These are phyloP conservation scores for Dinomys branickii DNA, from an alignment of 2,113 vertebrate genomes.

Conservation along the genomic window DNA sequence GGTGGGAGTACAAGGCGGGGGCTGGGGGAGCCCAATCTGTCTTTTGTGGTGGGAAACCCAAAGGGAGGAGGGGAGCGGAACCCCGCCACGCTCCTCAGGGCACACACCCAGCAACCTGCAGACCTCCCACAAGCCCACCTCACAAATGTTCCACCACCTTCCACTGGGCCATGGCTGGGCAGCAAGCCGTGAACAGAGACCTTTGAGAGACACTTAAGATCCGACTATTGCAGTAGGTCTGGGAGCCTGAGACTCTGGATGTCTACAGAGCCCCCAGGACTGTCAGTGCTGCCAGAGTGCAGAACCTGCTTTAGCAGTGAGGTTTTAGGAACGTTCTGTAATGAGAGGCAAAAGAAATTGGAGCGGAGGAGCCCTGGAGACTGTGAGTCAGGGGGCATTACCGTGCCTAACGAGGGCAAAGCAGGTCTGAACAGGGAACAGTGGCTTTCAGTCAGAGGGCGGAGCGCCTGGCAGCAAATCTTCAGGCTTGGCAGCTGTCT, in stretches of 20 bases:
- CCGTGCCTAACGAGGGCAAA: neutral
- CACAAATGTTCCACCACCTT: neutral
- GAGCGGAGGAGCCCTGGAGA: neutral
- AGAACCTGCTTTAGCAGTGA: neutral
- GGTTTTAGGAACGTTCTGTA: neutral
- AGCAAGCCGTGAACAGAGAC: neutral
- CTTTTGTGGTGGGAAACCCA: neutral
- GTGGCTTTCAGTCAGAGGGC: neutral
- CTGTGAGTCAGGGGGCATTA: neutral
- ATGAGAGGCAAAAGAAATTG: neutral
- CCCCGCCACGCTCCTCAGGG: neutral
- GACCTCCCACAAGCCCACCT: rapidly evolving
- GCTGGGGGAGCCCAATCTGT: no score
- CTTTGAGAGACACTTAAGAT: neutral
- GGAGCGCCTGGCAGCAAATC: neutral
- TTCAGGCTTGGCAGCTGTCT: neutral
- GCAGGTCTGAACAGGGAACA: neutral
- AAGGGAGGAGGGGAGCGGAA: neutral
- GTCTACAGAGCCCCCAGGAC: neutral
- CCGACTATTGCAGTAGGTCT: neutral
- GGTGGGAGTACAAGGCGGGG: no score
- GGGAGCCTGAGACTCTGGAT: neutral
- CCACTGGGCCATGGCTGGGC: neutral
- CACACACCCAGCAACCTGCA: neutral
- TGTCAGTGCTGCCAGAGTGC: neutral